Evolutionary conservation across 2,797 vertebrate genomes (phyloP).

Genomic region (Lepus townsendii): DNA sequence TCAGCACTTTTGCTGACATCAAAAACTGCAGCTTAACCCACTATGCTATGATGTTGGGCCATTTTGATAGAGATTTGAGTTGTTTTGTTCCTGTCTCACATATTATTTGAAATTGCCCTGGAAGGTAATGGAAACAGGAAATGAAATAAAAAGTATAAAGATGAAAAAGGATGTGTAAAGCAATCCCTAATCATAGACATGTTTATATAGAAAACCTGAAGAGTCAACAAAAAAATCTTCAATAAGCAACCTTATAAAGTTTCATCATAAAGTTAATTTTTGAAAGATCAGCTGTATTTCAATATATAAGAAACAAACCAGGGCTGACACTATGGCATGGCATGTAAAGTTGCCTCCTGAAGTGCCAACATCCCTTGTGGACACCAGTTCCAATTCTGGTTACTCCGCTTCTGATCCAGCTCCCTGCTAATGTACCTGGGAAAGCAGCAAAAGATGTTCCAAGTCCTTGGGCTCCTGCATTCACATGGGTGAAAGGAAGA

Average conservation of each 20-base stretch:
- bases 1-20: too few relatives aligned
- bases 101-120: neutral
- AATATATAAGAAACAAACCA: neutral
- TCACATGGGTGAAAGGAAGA: too few relatives aligned
- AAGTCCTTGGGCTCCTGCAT: too few relatives aligned
- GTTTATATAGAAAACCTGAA: neutral
- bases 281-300: neutral
- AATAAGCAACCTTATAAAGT: neutral
- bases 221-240: neutral
- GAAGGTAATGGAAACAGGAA: neutral
- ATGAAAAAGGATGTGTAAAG: neutral
- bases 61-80: neutral
- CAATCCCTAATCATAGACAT: neutral
- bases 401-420: too few relatives aligned
- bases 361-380: too few relatives aligned
- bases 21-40: too few relatives aligned
- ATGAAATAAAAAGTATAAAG: neutral
- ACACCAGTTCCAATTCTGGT: too few relatives aligned
- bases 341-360: too few relatives aligned
- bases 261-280: neutral
- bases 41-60: too few relatives aligned
- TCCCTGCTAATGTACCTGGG: too few relatives aligned
- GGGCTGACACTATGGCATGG: neutral
- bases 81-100: neutral
- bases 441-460: too few relatives aligned